A percentile compares a stretch with the other conserved stretches of the same genome.
These are phyloP conservation scores for Pelobates fuscus DNA, from an alignment of 2,113 vertebrate species.

Conservation along the genomic window DNA sequence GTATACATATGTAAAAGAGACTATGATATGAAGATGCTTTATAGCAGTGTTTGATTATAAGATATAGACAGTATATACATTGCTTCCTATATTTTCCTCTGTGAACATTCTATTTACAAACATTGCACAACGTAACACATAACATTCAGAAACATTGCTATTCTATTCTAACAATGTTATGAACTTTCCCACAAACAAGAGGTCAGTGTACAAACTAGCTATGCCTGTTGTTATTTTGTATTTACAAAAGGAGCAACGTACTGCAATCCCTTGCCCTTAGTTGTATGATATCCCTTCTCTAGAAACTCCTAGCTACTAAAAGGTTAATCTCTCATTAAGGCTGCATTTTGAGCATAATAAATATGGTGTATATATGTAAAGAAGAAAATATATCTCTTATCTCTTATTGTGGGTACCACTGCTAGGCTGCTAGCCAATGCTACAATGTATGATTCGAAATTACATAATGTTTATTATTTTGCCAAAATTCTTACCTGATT, in stretches of 20 bases:
- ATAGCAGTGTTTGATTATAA: no score
- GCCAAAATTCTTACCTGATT: conserved; percentile 66
- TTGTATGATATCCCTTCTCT: background rate
- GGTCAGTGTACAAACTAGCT: conserved; percentile 13
- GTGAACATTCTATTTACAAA: no score
- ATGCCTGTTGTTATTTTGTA: background rate
- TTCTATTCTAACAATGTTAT: background rate
- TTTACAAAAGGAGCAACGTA: background rate
- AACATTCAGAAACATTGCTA: background rate
- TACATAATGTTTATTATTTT: background rate
- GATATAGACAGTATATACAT: no score
- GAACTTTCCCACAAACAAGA: conserved; percentile 20
- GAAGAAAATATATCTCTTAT: background rate
- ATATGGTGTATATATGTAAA: background rate
- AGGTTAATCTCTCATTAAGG: conserved; percentile 22
- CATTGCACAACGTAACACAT: no score
- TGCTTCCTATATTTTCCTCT: no score
- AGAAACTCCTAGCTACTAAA: background rate
- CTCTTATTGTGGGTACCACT: background rate
- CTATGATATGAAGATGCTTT: no score
- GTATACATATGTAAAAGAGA: no score
- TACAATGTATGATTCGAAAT: background rate
- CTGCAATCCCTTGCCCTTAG: background rate
- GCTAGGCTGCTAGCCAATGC: background rate
- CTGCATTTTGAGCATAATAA: background rate